Base-by-base conservation (phyloP, 2,113 vertebrate species). In the Myotis yumanensis region DNA sequence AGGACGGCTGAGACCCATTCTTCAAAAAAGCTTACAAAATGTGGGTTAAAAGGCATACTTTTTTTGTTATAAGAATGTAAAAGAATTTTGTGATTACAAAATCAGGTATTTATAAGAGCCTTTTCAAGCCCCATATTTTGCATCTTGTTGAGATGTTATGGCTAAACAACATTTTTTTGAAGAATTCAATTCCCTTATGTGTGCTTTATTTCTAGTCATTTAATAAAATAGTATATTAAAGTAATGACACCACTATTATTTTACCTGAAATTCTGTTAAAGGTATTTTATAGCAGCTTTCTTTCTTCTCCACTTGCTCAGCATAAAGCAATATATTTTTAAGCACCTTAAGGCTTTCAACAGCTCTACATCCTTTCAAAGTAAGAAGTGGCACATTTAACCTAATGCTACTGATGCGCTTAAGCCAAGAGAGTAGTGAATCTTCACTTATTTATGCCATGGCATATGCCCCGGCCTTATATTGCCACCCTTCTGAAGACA, bases 371-470 rank as follows among this genome's bases (percentile, higher is more conserved):
- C 22, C 48, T 92, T 79, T 77, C 46, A 46, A 11, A 91, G 64
- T 59, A 95, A 5, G 37, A 93, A 80, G 57, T 10, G 28, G 57
- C 62, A 75, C 90, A 86, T 92, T 94, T 91, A 80, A 48, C 71
- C 40, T 91, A 82, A 93, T 89, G 75, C 25, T 89, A 62, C 75
- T 68, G 86, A 91, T 82, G 92, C 66, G 66, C 43, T 84, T 94
- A 95, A 89, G 94, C 71, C 75, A 69, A 72, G 48, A 87, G 69
- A 71, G 35, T 86, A 54, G 59, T 76, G 86, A 89, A 76, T 96
- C 95, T 91, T 72, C 28, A 80, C 71, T 91, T 20, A 82, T 82
- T 90, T 83, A 89, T 57, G 62, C 43, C 69, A 12, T 23, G 11
- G 54, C 46, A 40, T 51, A 69, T 18, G 83, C 75, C 43, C 52